Evolutionary conservation across 2,888 invertebrate genomes (phyloP), one percentile per base, ranked within the genome.

Genomic region (Hydrotaea diabolus): DNA sequence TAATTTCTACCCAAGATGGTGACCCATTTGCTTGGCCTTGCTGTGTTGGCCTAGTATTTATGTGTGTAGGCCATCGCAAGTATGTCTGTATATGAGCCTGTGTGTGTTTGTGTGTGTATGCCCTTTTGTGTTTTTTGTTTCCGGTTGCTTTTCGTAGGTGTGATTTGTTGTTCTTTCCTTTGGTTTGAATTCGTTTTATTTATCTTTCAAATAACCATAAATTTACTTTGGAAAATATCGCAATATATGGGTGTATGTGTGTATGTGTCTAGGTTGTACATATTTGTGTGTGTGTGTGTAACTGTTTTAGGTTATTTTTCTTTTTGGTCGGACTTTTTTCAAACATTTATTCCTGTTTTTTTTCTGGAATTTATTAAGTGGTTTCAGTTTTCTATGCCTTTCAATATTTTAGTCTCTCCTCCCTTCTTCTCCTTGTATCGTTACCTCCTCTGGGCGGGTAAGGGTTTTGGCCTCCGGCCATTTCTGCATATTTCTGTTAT

Each of bases 191-290:
- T 55, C 55, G 23, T 59, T 23, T 59, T 59, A 59, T 59, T 59
- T 59, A 59, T 59, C 2, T 59, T 59, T 26, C 59, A 59, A 23
- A 59, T 59, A 59, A 59, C 59, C 59, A 59, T 59, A 59, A 59
- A 59, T 59, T 59, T 59, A 26, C 26, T 23, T 59, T 26, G 53
- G 21, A 55, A 55, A 9, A 8, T 5, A 55, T 21, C 21, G 19
- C 17, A 21, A 21, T n/a, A n/a, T n/a, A n/a, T n/a, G n/a, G n/a
- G n/a, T n/a, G 21, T 55, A 11, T 15, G 15, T 5, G 49, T 15
- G 15, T 43, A 9, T 43, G 3, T 1, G 49, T 2, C 49, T n/a
- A n/a, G n/a, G 49, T n/a, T n/a, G n/a, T n/a, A n/a, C n/a, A n/a
- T n/a, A n/a, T n/a, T n/a, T n/a, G 49, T 39, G 9, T 39, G 39